These are phyloP conservation scores for Chalcosyrphus nemorum DNA, from an alignment of 2,888 invertebrate species.

Conservation along the genomic window DNA sequence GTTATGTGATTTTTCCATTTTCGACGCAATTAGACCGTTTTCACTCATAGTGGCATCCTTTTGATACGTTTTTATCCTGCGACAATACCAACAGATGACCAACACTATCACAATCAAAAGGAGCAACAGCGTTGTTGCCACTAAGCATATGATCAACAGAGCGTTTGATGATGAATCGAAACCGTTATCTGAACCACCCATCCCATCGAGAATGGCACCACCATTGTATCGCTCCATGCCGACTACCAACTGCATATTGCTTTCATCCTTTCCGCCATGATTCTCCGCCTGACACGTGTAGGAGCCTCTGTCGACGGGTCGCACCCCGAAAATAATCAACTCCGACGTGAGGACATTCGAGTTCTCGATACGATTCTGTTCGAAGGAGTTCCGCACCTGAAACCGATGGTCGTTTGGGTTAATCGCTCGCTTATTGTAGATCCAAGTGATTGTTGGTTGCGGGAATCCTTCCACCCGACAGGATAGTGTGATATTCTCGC, in stretches of 20 bases:
- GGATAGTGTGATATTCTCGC: slow-evolving; percentile 87
- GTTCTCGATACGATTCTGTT: slow-evolving; percentile 75
- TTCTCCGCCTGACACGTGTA: slow-evolving; percentile 92
- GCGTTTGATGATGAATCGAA: slow-evolving; percentile 82
- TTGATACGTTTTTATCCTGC: slow-evolving; percentile 83
- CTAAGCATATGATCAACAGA: slow-evolving; percentile 81
- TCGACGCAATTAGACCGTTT: slow-evolving; percentile 80
- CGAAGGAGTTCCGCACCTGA: slow-evolving; percentile 78
- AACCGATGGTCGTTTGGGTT: slow-evolving; percentile 79
- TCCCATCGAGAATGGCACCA: slow-evolving; percentile 78
- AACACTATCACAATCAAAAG: slow-evolving; percentile 83
- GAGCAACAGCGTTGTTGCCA: slow-evolving; percentile 84
- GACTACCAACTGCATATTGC: slow-evolving; percentile 87
- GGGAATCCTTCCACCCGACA: slow-evolving; percentile 86
- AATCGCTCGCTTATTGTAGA: slow-evolving; percentile 79
- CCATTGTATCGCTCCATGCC: slow-evolving; percentile 79
- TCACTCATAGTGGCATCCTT: slow-evolving; percentile 82
- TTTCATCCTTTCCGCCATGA: slow-evolving; percentile 90
- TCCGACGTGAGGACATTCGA: slow-evolving; percentile 80
- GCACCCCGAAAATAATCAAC: slow-evolving; percentile 86
- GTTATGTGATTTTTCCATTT: slow-evolving; percentile 84
- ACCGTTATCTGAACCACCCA: slow-evolving; percentile 78
- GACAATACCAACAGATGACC: slow-evolving; percentile 83
- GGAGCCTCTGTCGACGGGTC: slow-evolving; percentile 87
- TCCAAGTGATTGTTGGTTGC: slow-evolving; percentile 89